Evolutionary conservation across 2,113 vertebrate genomes (phyloP).

Genomic region (Podarcis raffonei): DNA sequence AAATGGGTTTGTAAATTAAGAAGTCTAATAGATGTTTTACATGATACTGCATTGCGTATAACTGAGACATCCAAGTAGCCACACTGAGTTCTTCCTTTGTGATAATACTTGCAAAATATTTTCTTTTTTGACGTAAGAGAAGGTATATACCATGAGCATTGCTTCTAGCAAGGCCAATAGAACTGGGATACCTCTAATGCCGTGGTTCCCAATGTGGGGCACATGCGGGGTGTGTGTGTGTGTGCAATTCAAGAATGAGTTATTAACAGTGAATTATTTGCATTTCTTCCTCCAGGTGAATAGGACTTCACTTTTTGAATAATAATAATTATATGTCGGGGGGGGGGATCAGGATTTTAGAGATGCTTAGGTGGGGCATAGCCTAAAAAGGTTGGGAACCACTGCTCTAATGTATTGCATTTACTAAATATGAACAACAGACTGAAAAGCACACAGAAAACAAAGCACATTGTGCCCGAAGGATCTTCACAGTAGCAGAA

Average conservation of each 20-base stretch:
- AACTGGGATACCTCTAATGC: neutral
- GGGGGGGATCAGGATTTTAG: too few relatives aligned
- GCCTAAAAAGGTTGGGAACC: too few relatives aligned
- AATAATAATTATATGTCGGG: too few relatives aligned
- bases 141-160: neutral
- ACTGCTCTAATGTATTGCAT: neutral
- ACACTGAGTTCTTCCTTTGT: neutral
- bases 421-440: rapidly evolving
- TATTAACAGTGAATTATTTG: too few relatives aligned
- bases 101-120: too few relatives aligned
- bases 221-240: too few relatives aligned
- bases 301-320: too few relatives aligned
- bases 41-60: neutral
- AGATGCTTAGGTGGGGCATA: too few relatives aligned
- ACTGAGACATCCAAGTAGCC: neutral
- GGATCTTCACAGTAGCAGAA: neutral
- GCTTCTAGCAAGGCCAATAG: neutral
- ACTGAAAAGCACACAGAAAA: neutral
- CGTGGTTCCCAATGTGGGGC: too few relatives aligned
- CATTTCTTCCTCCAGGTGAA: too few relatives aligned
- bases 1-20: neutral
- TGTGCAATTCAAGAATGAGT: too few relatives aligned
- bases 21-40: neutral
- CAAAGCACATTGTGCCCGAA: neutral
- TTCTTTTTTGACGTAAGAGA: too few relatives aligned